Evolutionary conservation across 2,888 invertebrate genomes (phyloP).

Genomic region (Prosopocoilus inquinatus): DNA sequence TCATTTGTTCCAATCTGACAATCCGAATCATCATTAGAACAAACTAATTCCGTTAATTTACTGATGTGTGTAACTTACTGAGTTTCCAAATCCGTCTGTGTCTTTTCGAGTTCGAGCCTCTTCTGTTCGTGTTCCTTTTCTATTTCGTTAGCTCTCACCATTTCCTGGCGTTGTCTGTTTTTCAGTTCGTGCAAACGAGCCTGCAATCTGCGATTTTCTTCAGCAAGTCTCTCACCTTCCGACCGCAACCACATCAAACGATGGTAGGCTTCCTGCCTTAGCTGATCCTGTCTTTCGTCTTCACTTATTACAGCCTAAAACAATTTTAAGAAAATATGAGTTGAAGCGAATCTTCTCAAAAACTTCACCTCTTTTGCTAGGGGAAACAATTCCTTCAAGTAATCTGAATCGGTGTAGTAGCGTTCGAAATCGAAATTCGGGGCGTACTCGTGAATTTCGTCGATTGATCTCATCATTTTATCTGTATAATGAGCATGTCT

Average conservation of each 20-base stretch:
- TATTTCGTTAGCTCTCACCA: slow-evolving; percentile 29
- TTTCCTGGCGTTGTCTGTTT: slow-evolving; percentile 36
- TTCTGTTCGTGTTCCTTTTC: slow-evolving; percentile 37
- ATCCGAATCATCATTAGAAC: background rate
- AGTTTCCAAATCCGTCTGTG: slow-evolving; percentile 40
- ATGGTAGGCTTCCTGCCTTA: slow-evolving; percentile 46
- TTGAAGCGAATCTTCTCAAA: background rate
- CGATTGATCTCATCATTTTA: slow-evolving; percentile 43
- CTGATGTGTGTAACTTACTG: slow-evolving; percentile 29
- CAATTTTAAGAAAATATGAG: background rate
- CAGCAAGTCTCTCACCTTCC: slow-evolving; percentile 44
- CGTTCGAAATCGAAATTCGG: slow-evolving; percentile 46
- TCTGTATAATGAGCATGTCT: slow-evolving; percentile 34
- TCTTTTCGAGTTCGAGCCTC: slow-evolving; percentile 36
- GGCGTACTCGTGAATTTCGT: slow-evolving; percentile 40
- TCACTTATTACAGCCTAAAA: slow-evolving; percentile 30
- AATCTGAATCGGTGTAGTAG: slow-evolving; percentile 37
- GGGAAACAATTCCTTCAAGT: slow-evolving; percentile 37
- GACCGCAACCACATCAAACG: slow-evolving; percentile 46
- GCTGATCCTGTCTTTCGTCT: slow-evolving; percentile 38
- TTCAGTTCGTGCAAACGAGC: slow-evolving; percentile 39
- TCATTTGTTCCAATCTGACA: slow-evolving; percentile 38
- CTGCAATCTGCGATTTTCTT: slow-evolving; percentile 44
- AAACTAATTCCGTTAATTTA: background rate
- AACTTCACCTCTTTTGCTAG: slow-evolving; percentile 15